Percentiles rank a stretch among this genome's conserved stretches.
Evolutionary conservation across 2,888 invertebrate species (phyloP).

Genomic region (Catocala sponsa): DNA sequence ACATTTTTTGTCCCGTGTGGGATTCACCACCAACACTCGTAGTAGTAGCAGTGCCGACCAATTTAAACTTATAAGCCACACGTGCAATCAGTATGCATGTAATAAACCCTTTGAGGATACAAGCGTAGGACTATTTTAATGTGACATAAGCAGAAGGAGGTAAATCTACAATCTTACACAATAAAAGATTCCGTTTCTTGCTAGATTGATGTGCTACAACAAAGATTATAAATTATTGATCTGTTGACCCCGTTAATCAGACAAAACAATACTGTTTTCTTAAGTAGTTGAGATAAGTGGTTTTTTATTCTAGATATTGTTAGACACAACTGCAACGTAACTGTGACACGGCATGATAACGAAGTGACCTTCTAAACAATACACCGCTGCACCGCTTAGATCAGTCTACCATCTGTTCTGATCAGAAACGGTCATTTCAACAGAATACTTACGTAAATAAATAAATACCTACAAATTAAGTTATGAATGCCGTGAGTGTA

Average conservation of each 20-base stretch:
- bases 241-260: slow-evolving; percentile 8
- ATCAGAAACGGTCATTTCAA: slow-evolving; percentile 18
- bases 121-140: too few species aligned
- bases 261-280: slow-evolving; percentile 10
- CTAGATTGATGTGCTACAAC: not conserved
- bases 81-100: too few species aligned
- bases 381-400: slow-evolving; percentile 11
- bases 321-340: slow-evolving; percentile 5
- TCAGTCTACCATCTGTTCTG: slow-evolving; percentile 12
- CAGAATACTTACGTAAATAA: not conserved
- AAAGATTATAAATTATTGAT: slow-evolving; percentile 5
- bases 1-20: too few species aligned
- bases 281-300: not conserved
- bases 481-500: not conserved
- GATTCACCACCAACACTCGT: too few species aligned
- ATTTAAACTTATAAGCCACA: too few species aligned
- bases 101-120: too few species aligned
- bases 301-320: slow-evolving; percentile 7
- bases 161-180: too few species aligned
- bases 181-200: too few species aligned
- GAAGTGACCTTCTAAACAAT: slow-evolving; percentile 15
- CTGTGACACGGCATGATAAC: slow-evolving; percentile 14
- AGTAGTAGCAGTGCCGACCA: too few species aligned
- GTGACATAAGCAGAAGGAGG: too few species aligned
- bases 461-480: not conserved